Percentiles rank a stretch among this genome's conserved stretches.
Conservation (phyloP, 1,140 invertebrate species). For the Zaprionus vittiger region DNA sequence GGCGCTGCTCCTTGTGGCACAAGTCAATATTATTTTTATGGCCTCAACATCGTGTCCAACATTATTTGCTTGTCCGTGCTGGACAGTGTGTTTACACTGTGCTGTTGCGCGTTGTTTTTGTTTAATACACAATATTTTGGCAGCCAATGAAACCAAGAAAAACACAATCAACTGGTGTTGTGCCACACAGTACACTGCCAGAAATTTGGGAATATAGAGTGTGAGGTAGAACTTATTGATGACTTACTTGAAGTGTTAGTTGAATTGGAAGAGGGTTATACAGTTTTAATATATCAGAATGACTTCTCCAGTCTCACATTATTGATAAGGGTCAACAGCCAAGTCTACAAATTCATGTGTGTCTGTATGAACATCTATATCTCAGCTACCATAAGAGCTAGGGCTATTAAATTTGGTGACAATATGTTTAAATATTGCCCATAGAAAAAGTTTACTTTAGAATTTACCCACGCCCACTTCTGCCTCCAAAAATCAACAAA, state of each 20-base stretch:
- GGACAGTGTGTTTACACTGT: constrained; percentile 36
- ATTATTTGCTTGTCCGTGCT: constrained; percentile 24
- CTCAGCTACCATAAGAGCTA: no score
- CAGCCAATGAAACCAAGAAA: constrained; percentile 24
- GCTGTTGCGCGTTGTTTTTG: constrained; percentile 27
- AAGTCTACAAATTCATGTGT: no score
- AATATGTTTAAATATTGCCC: no score
- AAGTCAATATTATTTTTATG: constrained; percentile 50
- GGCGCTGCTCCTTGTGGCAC: constrained; percentile 18
- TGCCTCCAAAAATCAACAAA: no score
- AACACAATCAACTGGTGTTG: constrained; percentile 19
- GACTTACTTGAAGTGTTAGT: not conserved
- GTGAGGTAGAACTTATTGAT: not conserved
- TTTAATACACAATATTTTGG: constrained; percentile 31
- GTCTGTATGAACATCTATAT: no score
- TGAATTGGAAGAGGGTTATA: no score
- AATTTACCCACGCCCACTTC: no score
- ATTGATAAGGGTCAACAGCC: no score
- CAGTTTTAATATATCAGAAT: no score
- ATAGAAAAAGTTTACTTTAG: no score
- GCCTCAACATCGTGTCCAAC: constrained; percentile 13
- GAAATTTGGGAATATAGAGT: not conserved
- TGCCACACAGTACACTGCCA: not conserved
- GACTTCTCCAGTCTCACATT: no score
- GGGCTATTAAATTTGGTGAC: no score